Base-by-base conservation (phyloP, 2,113 vertebrate genomes). In the Xenopus tropicalis region DNA sequence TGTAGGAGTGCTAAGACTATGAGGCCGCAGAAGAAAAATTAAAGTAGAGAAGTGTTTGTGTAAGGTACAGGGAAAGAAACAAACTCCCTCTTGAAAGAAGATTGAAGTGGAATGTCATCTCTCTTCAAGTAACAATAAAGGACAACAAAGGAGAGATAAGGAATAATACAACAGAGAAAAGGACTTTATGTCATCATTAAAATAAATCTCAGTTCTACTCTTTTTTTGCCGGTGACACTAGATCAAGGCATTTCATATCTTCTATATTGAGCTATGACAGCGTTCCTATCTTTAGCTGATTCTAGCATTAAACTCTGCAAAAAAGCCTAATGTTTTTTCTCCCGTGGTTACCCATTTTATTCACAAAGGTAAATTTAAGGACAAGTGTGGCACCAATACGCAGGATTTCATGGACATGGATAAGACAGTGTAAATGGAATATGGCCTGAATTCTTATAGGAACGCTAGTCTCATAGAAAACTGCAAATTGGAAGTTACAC, bases 251-350 rank as follows among this genome's bases (percentile, higher is more conserved):
- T 54, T 52, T 61, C 20, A 48, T 14, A 11, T 48, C 46, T 48
- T 14, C 46, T 48, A 3, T 14, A 17, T 48, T 42, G 23, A 51
- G 58, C 44, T 52, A 10, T 29, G 57, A 69, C 65, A 61, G 43
- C 61, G 57, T 61, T 74, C 65, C 29, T 9, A 42, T 74, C 20
- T 69, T 16, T 74, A 42, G 16, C 57, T 21, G 43, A 68, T 51
- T 61, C 46, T 2, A 3, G 46, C 44, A 69, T 61, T 61, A 69
- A 57, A 74, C 67, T 68, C 72, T 22, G 43, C 20, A 42, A 68
- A 69, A 44, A 61, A 54, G n/a, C 72, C 69, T 74, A 74, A 74
- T 74, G 67, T 65, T 56, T 52, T 65, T 56, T 52, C 56, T 69
- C 72, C 63, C 44, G 69, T 68, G 68, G 57, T 68, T 74, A 51